These are phyloP conservation scores for Sebastes miniatus DNA, from an alignment of 2,797 vertebrate species.

Conservation along the genomic window DNA sequence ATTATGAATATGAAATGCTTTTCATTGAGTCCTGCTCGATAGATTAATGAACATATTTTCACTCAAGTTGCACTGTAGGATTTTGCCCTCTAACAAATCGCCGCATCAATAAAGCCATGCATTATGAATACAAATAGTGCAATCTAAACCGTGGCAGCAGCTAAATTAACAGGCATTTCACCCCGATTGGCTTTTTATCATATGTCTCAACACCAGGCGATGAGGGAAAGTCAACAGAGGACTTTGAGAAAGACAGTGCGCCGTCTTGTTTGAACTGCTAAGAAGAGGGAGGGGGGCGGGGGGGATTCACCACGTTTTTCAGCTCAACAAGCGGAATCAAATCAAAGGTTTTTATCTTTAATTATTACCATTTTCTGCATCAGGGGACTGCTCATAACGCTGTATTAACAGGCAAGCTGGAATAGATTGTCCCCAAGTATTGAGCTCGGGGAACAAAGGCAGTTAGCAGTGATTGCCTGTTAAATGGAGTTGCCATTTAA, in stretches of 20 bases:
- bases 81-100: constrained; percentile 79
- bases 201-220: constrained; percentile 54
- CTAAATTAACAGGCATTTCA: constrained; percentile 77
- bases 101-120: constrained; percentile 74
- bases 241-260: constrained; percentile 45
- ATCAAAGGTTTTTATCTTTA: constrained; percentile 78
- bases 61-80: constrained; percentile 71
- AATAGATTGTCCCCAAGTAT: constrained; percentile 82
- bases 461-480: constrained; percentile 86
- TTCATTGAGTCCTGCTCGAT: constrained; percentile 66
- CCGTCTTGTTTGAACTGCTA: constrained; percentile 35
- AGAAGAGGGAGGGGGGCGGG: neutral
- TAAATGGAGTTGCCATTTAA: constrained; percentile 88
- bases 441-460: constrained; percentile 81
- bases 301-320: constrained; percentile 54
- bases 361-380: constrained; percentile 81
- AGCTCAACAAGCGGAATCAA: constrained; percentile 70
- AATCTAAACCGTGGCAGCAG: constrained; percentile 71
- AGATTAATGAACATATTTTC: constrained; percentile 80
- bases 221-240: constrained; percentile 68
- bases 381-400: constrained; percentile 72
- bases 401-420: constrained; percentile 79
- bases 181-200: constrained; percentile 75
- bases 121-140: constrained; percentile 76
- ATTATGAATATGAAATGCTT: constrained; percentile 77